Evolutionary conservation across 2,113 vertebrate species (phyloP), one percentile per base, ranked within the genome.

Genomic region (Chunga burmeisteri): DNA sequence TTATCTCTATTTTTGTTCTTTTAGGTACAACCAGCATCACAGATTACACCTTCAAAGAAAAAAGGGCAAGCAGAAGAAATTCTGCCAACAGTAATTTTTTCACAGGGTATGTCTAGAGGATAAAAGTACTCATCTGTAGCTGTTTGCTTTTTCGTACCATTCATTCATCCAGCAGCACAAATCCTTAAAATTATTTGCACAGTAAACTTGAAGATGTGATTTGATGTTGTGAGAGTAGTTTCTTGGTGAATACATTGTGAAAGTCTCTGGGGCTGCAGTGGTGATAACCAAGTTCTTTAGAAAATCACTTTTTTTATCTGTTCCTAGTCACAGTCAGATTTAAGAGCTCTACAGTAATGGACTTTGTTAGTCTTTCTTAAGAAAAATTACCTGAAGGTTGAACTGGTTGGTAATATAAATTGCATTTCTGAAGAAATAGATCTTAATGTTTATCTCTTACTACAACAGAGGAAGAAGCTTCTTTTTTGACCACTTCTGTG

Each of bases 31-130:
- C 22, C 68, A 40, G 2, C 47, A 36, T 72, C 80, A 86, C 75
- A 20, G 16, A 29, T 62, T 38, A 79, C 81, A 36, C 40, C 86
- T 85, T 70, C 94, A 58, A 98, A 92, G 90, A 98, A 97, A 94
- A 98, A 97, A 93, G 7, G 61, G 9, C 96, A 96, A 26, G 27
- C 9, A 44, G 98, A 98, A 74, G 98, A 98, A 27, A 56, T 62
- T 9, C 84, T 81, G 6, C 62, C 75, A 9, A 27, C 53, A 29
- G 44, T 9, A 44, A 16, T 77, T 91, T 86, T 84, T 8, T 70
- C 84, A 40, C 59, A 95, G 73, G 96, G 98, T 97, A 98, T 2
- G 93, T 97, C 40, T 68, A 59, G 74, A 87, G 16, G 44, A 38
- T 92, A 75, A 58, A 93, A 92, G 16, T 5, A 23, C 11, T 55